Percentiles rank a stretch among this genome's conserved stretches.
Conservation (phyloP, 37 sponge, comb jelly and placozoan species). For the Ephydatia muelleri region DNA sequence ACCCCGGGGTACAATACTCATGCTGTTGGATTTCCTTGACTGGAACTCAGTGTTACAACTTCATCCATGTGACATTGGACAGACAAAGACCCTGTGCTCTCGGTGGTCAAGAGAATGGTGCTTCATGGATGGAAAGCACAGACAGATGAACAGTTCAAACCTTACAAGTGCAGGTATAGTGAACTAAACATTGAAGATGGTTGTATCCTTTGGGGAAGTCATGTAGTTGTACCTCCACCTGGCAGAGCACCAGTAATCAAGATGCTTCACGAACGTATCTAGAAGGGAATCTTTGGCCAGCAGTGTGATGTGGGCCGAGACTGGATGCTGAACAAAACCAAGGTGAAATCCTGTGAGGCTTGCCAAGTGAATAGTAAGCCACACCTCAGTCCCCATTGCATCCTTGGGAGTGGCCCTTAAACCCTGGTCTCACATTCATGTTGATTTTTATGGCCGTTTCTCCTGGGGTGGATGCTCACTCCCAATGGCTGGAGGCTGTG, state of each 20-base stretch:
- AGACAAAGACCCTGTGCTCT: neutral
- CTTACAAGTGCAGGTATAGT: neutral
- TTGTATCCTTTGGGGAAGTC: constrained; percentile 34
- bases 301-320: constrained; percentile 40
- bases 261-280: constrained; percentile 1
- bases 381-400: neutral
- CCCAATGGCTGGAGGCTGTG: constrained; percentile 28
- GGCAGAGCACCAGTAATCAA: neutral
- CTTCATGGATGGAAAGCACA: neutral
- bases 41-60: neutral
- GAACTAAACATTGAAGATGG: neutral
- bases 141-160: neutral
- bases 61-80: neutral
- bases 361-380: neutral
- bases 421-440: constrained; percentile 37
- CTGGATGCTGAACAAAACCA: constrained; percentile 9
- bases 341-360: neutral
- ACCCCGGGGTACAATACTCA: neutral
- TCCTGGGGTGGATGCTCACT: constrained; percentile 17
- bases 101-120: neutral
- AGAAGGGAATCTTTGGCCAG: constrained; percentile 24
- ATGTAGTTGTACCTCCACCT: constrained; percentile 7
- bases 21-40: neutral
- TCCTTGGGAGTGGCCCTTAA: constrained; percentile 38
- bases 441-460: constrained; percentile 28